Percentiles rank a stretch among this genome's conserved stretches.
phyloP scores from a whole-genome alignment of 2,113 vertebrate species.

The Xiphophorus hellerii region DNA sequence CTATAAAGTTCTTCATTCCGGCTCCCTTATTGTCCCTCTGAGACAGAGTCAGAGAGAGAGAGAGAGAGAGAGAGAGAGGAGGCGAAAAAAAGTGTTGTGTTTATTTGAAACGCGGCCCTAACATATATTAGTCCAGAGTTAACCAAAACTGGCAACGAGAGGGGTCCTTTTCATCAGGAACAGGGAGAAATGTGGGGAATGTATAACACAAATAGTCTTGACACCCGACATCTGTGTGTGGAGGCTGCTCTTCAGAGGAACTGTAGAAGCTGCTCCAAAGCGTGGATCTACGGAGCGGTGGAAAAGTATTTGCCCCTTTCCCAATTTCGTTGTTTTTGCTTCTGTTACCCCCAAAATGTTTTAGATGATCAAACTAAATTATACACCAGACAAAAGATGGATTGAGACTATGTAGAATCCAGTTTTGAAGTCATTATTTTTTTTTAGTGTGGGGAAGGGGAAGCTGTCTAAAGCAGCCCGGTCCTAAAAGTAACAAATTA shows the following conservation, averaged over 20 bases:
- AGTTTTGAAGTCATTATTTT: too few species aligned
- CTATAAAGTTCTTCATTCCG: conserved; percentile 73
- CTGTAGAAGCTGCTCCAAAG: conserved; percentile 31
- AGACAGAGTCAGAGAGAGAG: conserved; percentile 16
- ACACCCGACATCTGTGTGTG: conserved; percentile 79
- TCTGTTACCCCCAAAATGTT: not conserved
- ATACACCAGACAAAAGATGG: not conserved
- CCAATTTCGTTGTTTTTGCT: not conserved
- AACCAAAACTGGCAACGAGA: conserved; percentile 69
- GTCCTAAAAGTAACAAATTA: too few species aligned
- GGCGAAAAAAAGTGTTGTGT: conserved; percentile 52
- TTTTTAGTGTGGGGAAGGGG: too few species aligned
- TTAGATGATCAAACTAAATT: not conserved
- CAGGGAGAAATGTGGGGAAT: conserved; percentile 77
- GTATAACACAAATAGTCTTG: conserved; percentile 81
- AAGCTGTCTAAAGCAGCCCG: too few species aligned
- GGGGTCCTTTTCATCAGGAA: conserved; percentile 73
- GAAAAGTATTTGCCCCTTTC: not conserved
- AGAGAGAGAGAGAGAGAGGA: conserved; percentile 25
- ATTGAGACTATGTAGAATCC: too few species aligned
- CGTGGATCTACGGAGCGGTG: conserved; percentile 62
- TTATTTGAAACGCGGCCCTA: conserved; percentile 79
- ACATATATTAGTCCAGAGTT: conserved; percentile 76
- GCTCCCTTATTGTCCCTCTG: conserved; percentile 72
- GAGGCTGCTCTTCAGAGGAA: conserved; percentile 55